Conservation (phyloP, 2,113 vertebrate genomes). For the Hemicordylus capensis region DNA sequence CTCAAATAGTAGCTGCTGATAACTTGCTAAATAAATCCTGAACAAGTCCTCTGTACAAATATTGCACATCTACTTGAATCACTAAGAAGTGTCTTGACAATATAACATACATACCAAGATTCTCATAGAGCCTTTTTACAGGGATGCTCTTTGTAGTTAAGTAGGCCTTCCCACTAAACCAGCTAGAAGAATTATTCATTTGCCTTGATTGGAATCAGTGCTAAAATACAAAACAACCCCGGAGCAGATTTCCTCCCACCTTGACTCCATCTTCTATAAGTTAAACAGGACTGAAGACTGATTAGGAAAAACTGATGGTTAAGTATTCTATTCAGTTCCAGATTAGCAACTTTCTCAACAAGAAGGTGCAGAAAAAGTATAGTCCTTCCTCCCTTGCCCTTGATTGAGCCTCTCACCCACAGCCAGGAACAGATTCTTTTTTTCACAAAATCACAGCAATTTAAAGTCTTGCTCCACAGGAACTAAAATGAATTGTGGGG, state of each 20-base stretch:
- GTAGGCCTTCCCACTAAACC: background rate
- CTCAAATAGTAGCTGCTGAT: background rate
- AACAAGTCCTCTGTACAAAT: background rate
- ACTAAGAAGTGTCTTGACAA: background rate
- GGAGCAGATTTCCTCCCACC: no score
- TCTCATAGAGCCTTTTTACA: background rate
- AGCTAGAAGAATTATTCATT: background rate
- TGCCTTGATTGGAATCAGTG: background rate
- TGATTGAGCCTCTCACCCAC: conserved; percentile 32
- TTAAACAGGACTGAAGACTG: background rate
- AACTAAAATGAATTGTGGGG: conserved; percentile 21
- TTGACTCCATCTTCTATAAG: background rate
- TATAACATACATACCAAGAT: background rate
- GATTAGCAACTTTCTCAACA: background rate
- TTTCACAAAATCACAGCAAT: conserved; percentile 29
- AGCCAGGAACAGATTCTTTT: conserved; percentile 54
- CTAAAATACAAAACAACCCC: background rate
- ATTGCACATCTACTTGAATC: no score
- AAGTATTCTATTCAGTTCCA: background rate
- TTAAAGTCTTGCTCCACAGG: conserved; percentile 40
- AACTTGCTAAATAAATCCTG: background rate
- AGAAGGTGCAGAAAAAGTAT: conserved; percentile 15
- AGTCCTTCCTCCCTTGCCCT: conserved; percentile 43
- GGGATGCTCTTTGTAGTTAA: background rate
- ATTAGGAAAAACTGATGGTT: background rate